Evolutionary conservation across 1,140 invertebrate species (phyloP), one percentile per base, ranked within the genome.

Genomic region (Penaeus chinensis): DNA sequence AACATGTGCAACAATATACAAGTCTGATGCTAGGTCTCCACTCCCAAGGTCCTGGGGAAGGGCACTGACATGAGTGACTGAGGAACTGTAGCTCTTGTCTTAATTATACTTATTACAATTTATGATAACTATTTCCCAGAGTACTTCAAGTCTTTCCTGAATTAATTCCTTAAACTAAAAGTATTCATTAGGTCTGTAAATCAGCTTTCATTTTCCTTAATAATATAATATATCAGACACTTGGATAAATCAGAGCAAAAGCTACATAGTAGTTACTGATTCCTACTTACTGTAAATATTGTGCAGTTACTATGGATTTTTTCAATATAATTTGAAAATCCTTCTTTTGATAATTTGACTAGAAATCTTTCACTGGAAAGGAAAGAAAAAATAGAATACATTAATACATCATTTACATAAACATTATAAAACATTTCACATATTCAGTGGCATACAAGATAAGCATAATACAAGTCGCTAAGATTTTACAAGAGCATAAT

Each of bases 291-390:
- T 24, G 96, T 96, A 92, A 98, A 98, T 76, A 98, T 94, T 3
- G 96, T 97, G 91, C 96, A 97, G 91, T 97, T 96, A 90, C 95
- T 96, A 91, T 97, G 95, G 87, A 98, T 92, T 91, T 96, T 96
- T 91, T 97, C 96, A 24, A 97, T 94, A 91, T 97, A 97, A 92
- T 96, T 97, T 32, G 96, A 96, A 92, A 97, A 97, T 71, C 96
- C 97, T 91, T 97, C 96, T 92, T 96, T 97, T 85, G 96, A 96
- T 91, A 98, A 96, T 91, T 95, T 94, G 71, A 98, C 96, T 91
- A 97, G 93, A 93, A 98, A 98, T 85, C 96, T 93, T 92, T 98
- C 97, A 89, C 96, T 98, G 90, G 79, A 93, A 92, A 86, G 79
- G 90, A 85, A 90, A 90, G 89, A 66, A 87, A 76, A 89, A 63